A percentile compares a stretch with the other conserved stretches of the same genome.
phyloP scores from a whole-genome alignment of 2,888 invertebrate species.

The Cephus pygmeus region DNA sequence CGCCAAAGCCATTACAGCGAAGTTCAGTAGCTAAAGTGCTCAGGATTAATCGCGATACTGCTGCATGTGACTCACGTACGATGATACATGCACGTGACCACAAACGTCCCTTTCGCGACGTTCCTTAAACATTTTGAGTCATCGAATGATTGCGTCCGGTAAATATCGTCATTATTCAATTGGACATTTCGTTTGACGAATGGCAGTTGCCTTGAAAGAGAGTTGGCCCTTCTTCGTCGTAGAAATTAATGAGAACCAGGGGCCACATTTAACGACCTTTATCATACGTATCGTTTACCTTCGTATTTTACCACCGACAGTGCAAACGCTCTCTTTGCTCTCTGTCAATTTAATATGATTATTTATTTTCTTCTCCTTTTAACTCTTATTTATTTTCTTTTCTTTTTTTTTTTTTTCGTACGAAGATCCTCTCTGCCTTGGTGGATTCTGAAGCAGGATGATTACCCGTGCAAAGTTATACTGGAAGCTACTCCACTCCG shows the following conservation, averaged over 20 bases:
- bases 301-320: not conserved
- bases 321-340: not conserved
- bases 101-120: not conserved
- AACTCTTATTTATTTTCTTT: not conserved
- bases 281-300: too few relatives aligned
- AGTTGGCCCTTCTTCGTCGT: not conserved
- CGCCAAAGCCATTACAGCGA: too few relatives aligned
- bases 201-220: slow-evolving; percentile 12
- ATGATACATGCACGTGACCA: slow-evolving; percentile 6
- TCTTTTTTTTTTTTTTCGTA: not conserved
- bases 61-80: not conserved
- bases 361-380: not conserved
- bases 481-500: slow-evolving; percentile 53
- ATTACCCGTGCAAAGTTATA: slow-evolving; percentile 50
- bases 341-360: not conserved
- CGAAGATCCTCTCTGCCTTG: not conserved
- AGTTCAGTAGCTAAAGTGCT: not conserved
- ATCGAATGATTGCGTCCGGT: slow-evolving; percentile 20
- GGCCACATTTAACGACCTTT: not conserved
- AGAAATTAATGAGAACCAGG: not conserved
- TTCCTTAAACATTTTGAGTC: slow-evolving; percentile 31
- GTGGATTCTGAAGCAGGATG: slow-evolving; percentile 32
- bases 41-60: not conserved
- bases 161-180: slow-evolving; percentile 25
- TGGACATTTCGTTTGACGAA: slow-evolving; percentile 17